Evolutionary conservation across 2,797 vertebrate genomes (phyloP).

Genomic region (Etheostoma nigrum): DNA sequence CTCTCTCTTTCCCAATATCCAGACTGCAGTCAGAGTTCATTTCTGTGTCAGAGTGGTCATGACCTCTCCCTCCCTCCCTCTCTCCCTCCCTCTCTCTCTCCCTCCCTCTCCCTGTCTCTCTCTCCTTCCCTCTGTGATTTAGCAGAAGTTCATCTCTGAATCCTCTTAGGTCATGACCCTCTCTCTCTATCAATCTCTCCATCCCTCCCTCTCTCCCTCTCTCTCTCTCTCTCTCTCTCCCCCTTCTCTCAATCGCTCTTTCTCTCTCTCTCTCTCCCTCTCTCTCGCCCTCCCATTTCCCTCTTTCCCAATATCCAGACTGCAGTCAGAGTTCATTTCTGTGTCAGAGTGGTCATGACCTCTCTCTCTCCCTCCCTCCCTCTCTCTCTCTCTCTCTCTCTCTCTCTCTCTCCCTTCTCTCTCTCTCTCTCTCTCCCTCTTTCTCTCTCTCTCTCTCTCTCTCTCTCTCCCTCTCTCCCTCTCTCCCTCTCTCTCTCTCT

Average conservation of each 20-base stretch:
- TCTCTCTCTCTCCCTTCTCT: conserved; percentile 6
- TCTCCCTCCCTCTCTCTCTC: not conserved
- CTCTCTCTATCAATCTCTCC: conserved; percentile 42
- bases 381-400: too few species aligned
- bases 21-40: conserved; percentile 75
- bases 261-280: too few species aligned
- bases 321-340: conserved; percentile 76
- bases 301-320: conserved; percentile 52
- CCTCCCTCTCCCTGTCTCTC: conserved; percentile 1
- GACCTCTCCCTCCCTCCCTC: conserved; percentile 60
- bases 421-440: too few species aligned
- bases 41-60: conserved; percentile 76
- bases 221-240: too few species aligned
- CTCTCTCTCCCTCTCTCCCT: too few species aligned
- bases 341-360: conserved; percentile 79
- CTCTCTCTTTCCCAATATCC: conserved; percentile 47
- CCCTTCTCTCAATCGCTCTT: too few species aligned
- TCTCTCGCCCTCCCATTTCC: not conserved
- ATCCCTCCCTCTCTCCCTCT: too few species aligned
- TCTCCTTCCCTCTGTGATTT: conserved; percentile 51
- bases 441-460: too few species aligned
- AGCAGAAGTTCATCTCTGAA: conserved; percentile 65
- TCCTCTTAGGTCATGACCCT: conserved; percentile 73
- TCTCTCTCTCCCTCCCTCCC: too few species aligned
- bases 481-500: too few species aligned